These are phyloP conservation scores for Benthosema pterotum DNA, from an alignment of 2,797 vertebrate species.

Conservation along the genomic window DNA sequence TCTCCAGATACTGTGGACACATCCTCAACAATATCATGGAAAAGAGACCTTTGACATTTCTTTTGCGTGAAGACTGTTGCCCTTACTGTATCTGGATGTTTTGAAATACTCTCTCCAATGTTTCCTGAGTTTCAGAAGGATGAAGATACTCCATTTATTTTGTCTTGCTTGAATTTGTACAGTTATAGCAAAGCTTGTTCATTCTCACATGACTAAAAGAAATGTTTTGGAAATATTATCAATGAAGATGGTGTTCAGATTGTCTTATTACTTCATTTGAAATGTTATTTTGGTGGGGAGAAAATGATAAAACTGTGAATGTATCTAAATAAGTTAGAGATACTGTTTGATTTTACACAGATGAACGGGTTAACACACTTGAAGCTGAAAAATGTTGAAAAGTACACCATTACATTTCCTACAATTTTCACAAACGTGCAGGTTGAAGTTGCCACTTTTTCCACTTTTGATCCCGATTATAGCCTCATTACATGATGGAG, in stretches of 20 bases:
- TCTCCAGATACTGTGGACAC: slow-evolving; percentile 26
- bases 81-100: slow-evolving; percentile 5
- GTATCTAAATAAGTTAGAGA: slow-evolving; percentile 60
- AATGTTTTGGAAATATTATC: slow-evolving; percentile 30
- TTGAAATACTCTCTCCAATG: slow-evolving; percentile 20
- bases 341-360: slow-evolving; percentile 32
- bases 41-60: slow-evolving; percentile 27
- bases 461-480: too few species aligned
- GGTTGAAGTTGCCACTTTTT: slow-evolving; percentile 11
- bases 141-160: slow-evolving; percentile 15
- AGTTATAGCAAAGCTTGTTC: slow-evolving; percentile 31
- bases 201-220: slow-evolving; percentile 25
- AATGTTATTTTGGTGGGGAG: slow-evolving; percentile 44
- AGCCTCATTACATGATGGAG: too few species aligned
- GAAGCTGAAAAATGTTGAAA: slow-evolving; percentile 23
- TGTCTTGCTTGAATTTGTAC: slow-evolving; percentile 44
- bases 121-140: slow-evolving; percentile 16
- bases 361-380: not conserved
- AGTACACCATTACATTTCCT: slow-evolving; percentile 32
- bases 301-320: slow-evolving; percentile 41
- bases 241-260: slow-evolving; percentile 36
- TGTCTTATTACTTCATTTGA: slow-evolving; percentile 20
- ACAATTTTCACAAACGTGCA: slow-evolving; percentile 2
- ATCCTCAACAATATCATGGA: slow-evolving; percentile 18
- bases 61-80: slow-evolving; percentile 15